Conservation (phyloP, 2,888 invertebrate species). For the Sinhomidia bicolor region DNA sequence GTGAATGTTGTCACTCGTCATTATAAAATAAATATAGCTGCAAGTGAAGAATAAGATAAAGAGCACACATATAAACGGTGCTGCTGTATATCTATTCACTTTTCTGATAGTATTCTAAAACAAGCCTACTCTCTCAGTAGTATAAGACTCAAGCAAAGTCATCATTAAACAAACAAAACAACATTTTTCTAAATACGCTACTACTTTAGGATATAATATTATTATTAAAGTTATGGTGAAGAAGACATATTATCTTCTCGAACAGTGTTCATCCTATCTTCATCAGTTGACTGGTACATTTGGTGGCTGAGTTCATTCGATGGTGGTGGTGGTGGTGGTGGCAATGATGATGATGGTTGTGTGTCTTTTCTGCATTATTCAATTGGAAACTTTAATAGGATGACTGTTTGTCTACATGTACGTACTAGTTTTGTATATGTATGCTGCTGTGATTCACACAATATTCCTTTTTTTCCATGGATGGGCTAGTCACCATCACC, state of each 20-base stretch:
- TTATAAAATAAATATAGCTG: background rate
- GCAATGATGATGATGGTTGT: background rate
- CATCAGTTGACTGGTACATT: slow-evolving; percentile 47
- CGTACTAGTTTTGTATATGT: background rate
- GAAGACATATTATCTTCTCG: slow-evolving; percentile 5
- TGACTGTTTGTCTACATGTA: slow-evolving; percentile 46
- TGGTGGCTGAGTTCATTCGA: background rate
- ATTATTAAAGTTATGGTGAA: slow-evolving; percentile 20
- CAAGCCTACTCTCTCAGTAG: background rate
- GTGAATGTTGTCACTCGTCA: slow-evolving; percentile 13
- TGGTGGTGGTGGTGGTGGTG: background rate
- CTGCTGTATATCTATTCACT: background rate
- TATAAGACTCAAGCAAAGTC: background rate
- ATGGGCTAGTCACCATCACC: background rate
- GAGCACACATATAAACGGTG: background rate
- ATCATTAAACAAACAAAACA: slow-evolving; percentile 24
- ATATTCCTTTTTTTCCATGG: slow-evolving; percentile 34
- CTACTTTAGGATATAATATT: background rate
- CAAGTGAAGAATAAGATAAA: background rate
- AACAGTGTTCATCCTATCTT: slow-evolving; percentile 9
- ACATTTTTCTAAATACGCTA: background rate
- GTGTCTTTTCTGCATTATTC: background rate
- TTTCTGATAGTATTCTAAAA: background rate
- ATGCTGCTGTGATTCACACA: slow-evolving; percentile 29
- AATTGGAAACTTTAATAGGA: slow-evolving; percentile 14